Percentiles rank a stretch among this genome's conserved stretches.
phyloP scores from a whole-genome alignment of 2,888 invertebrate species.

The Digitonthophagus gazella region DNA sequence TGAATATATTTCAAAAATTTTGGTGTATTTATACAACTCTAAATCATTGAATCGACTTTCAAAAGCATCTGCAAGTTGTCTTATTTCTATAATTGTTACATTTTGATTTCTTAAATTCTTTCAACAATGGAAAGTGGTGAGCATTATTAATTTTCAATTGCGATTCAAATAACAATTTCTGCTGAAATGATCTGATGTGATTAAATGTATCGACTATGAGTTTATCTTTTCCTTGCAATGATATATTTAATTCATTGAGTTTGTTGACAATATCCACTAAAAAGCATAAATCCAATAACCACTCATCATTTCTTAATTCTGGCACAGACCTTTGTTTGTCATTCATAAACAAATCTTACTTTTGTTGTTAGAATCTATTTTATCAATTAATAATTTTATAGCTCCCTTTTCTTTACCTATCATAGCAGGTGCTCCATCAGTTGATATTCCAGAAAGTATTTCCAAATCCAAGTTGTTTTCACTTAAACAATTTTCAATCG shows the following conservation, averaged over 20 bases:
- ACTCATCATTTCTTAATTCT: too few species aligned
- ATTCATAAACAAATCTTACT: background rate
- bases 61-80: background rate
- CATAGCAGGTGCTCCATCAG: slow-evolving; percentile 16
- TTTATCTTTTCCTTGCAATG: too few species aligned
- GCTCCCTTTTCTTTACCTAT: background rate
- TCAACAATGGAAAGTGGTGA: too few species aligned
- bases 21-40: background rate
- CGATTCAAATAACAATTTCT: too few species aligned
- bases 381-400: slow-evolving; percentile 9
- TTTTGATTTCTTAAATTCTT: too few species aligned
- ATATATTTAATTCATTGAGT: too few species aligned
- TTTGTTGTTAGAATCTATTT: slow-evolving; percentile 1
- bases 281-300: too few species aligned
- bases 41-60: background rate
- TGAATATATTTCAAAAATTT: background rate
- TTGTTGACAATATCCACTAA: too few species aligned
- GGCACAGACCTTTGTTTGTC: too few species aligned
- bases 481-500: slow-evolving; percentile 17
- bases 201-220: too few species aligned
- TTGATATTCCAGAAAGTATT: slow-evolving; percentile 13
- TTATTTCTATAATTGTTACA: slow-evolving; percentile 1
- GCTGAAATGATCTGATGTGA: too few species aligned
- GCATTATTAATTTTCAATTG: too few species aligned
- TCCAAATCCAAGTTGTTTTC: slow-evolving; percentile 14